Percentiles rank a stretch among this genome's conserved stretches.
These are phyloP conservation scores for Micropoecilia bifurca DNA, from an alignment of 2,797 vertebrate species.

Conservation along the genomic window DNA sequence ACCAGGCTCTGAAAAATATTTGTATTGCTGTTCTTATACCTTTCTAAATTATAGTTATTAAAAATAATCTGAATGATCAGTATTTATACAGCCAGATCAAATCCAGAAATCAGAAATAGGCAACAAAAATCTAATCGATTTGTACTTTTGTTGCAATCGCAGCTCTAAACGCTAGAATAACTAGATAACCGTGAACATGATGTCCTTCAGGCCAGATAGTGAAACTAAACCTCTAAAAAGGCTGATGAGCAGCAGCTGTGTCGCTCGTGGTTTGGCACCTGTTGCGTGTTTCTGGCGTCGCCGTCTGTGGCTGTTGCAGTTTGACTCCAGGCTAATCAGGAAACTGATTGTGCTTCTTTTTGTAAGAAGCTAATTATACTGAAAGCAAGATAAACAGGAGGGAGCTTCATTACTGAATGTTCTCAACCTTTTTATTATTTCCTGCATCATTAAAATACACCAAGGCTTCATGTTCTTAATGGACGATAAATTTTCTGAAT, in stretches of 20 bases:
- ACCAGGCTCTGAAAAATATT: not conserved
- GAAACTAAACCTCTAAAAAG: not conserved
- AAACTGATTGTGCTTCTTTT: slow-evolving; percentile 3
- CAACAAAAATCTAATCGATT: not conserved
- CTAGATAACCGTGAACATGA: not conserved
- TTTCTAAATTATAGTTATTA: not conserved
- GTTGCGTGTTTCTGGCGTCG: slow-evolving; percentile 3
- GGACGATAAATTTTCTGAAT: not conserved
- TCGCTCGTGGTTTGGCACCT: not conserved
- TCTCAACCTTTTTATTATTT: not conserved
- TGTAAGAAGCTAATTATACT: not conserved
- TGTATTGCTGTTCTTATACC: not conserved
- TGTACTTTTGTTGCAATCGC: not conserved
- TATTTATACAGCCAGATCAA: not conserved
- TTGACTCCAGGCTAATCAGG: slow-evolving; percentile 2
- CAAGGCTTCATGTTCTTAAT: not conserved
- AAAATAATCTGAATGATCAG: not conserved
- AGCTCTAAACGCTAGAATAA: not conserved
- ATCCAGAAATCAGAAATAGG: not conserved
- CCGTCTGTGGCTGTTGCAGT: slow-evolving; percentile 5
- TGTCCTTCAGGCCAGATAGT: not conserved
- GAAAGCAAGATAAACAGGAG: not conserved
- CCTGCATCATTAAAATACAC: not conserved
- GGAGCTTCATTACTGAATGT: not conserved
- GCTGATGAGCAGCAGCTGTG: slow-evolving; percentile 1